phyloP scores from a whole-genome alignment of 2,113 vertebrate genomes.

The Struthidea cinerea region DNA sequence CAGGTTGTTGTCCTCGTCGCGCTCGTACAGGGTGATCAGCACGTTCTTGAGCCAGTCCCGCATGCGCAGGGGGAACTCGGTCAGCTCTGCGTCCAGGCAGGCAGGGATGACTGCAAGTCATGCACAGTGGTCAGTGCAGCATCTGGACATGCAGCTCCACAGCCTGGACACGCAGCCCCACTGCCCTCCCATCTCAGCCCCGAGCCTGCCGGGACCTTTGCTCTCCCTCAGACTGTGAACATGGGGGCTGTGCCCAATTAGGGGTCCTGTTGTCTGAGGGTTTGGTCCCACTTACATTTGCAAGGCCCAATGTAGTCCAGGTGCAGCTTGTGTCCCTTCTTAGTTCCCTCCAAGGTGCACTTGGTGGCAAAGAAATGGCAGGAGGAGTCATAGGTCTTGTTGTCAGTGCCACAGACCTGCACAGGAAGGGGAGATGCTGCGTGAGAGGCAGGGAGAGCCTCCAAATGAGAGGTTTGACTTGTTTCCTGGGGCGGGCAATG shows the following conservation, averaged over 20 bases:
- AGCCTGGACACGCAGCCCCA: neutral
- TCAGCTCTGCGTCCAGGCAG: conserved; percentile 90
- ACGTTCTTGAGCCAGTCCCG: conserved; percentile 99
- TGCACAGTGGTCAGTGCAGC: neutral
- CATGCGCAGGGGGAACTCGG: conserved; percentile 96
- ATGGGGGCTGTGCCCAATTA: neutral
- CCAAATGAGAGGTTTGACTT: neutral
- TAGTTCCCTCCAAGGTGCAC: conserved; percentile 96
- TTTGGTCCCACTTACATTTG: conserved; percentile 83
- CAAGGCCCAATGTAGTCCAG: conserved; percentile 98
- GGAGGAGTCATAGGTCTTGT: conserved; percentile 95
- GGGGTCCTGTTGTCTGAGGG: neutral
- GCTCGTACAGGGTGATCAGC: conserved; percentile 91
- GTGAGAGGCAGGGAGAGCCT: neutral
- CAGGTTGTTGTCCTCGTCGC: conserved; percentile 92
- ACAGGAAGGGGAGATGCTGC: neutral
- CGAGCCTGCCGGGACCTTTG: neutral
- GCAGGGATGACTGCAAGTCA: conserved; percentile 80
- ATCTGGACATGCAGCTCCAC: neutral
- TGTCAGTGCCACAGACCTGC: conserved; percentile 95
- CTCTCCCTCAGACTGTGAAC: neutral
- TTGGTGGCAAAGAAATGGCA: conserved; percentile 99
- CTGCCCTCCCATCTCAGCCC: neutral
- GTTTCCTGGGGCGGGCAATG: neutral
- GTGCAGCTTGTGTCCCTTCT: conserved; percentile 99